Base-by-base conservation (phyloP, 2,888 invertebrate genomes). In the Agrochola lychnidis region DNA sequence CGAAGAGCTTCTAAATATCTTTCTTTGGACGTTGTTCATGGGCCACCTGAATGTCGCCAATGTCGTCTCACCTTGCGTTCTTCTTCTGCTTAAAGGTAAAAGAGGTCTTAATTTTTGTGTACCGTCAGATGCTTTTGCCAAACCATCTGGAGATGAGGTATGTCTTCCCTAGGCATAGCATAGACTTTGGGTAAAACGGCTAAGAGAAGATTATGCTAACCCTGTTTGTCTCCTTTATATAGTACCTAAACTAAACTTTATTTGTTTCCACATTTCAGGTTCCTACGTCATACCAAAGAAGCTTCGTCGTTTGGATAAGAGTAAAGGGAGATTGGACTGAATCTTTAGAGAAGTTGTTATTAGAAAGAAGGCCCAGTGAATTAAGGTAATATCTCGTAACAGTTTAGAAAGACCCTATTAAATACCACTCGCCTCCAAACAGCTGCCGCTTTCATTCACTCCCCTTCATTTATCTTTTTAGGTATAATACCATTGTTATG, bases 281-380 rank as follows among this genome's bases (percentile, higher is more conserved):
- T 90, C 96, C 97, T 85, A 94, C 93, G 74, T 82, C 89, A 90
- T 91, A 91, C 88, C 92, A 95, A 90, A 93, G 93, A 88, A 91
- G 92, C 82, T 96, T 97, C 82, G 93, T 94, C 22, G 91, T 97
- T 80, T 96, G 97, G 94, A 96, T 97, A 79, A 94, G 96, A 89
- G 94, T 96, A 6, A 95, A 95, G 80, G 97, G 97, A 6, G 97
- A 97, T 89, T 97, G 97, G 97, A 97, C 97, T 63, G 94, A 96
- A 89, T 91, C 94, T 75, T 91, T 96, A 73, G 95, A 96, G 81
- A 94, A 91, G 82, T 73, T 94, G 73, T 82, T 96, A 36, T 84
- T 94, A 73, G 93, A 93, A 83, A 92, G 83, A 72, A 91, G 91
- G 70, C 88, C 89, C 6, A 89, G 87, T 79, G 91, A 91, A 78